Conservation (phyloP, 2,797 vertebrate species). For the Siniperca scherzeri region DNA sequence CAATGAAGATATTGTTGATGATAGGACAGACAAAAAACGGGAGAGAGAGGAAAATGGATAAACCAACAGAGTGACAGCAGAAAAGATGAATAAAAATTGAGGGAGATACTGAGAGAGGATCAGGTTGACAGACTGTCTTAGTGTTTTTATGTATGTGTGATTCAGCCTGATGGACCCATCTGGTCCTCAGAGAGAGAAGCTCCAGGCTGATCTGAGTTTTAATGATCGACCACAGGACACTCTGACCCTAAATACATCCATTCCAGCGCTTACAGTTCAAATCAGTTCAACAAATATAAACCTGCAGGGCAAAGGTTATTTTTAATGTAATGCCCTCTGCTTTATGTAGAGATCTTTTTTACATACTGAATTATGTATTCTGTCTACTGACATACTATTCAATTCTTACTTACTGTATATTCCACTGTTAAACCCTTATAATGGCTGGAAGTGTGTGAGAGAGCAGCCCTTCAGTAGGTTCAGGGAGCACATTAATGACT, state of each 20-base stretch:
- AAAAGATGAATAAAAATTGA: constrained; percentile 16
- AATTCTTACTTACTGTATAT: background rate
- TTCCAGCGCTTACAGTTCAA: constrained; percentile 26
- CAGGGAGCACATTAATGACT: constrained; percentile 27
- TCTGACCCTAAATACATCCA: constrained; percentile 36
- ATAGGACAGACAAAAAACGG: background rate
- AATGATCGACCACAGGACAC: constrained; percentile 53
- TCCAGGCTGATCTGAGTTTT: constrained; percentile 53
- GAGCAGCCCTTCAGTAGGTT: constrained; percentile 3
- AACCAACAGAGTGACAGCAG: constrained; percentile 5
- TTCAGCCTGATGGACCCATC: constrained; percentile 63
- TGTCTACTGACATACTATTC: background rate
- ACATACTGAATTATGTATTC: constrained; percentile 19
- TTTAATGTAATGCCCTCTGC: constrained; percentile 29
- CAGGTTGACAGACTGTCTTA: constrained; percentile 20
- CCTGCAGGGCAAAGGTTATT: constrained; percentile 38
- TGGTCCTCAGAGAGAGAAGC: constrained; percentile 62
- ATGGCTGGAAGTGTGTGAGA: constrained; percentile 1
- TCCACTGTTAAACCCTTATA: constrained; percentile 8
- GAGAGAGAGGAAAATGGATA: background rate
- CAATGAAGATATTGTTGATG: background rate
- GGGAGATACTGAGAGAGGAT: constrained; percentile 19
- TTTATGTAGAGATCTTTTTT: background rate
- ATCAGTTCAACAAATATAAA: constrained; percentile 34
- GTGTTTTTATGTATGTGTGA: constrained; percentile 38